Evolutionary conservation across 2,113 vertebrate species (phyloP).

Genomic region (Pseudorasbora parva): DNA sequence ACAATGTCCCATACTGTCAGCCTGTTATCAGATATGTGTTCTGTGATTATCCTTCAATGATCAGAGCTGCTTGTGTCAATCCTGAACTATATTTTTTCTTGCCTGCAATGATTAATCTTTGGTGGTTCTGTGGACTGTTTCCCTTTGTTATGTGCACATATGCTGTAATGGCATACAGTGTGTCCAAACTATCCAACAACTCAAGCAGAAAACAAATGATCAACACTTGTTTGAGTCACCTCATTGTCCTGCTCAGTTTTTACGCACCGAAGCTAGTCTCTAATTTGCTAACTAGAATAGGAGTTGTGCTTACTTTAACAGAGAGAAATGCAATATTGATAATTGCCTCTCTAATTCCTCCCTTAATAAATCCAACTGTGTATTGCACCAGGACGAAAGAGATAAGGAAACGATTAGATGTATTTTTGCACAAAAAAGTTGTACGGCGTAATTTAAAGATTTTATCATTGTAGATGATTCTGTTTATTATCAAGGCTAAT

Average conservation of each 20-base stretch:
- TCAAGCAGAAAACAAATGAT: constrained; percentile 34
- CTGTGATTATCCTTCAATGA: constrained; percentile 46
- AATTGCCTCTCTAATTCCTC: neutral
- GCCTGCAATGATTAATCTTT: neutral
- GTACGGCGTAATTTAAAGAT: neutral
- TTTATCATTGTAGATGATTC: neutral
- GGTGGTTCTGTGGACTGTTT: constrained; percentile 17
- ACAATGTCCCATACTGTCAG: constrained; percentile 51
- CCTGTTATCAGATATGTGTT: constrained; percentile 48
- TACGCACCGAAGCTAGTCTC: constrained; percentile 20
- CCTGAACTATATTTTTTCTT: constrained; percentile 23
- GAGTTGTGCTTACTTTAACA: constrained; percentile 30
- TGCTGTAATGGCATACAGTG: constrained; percentile 20
- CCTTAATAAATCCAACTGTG: constrained; percentile 45
- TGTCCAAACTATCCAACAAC: neutral
- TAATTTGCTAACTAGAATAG: constrained; percentile 29
- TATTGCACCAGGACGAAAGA: constrained; percentile 51
- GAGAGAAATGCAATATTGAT: constrained; percentile 38
- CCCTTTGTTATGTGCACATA: constrained; percentile 46
- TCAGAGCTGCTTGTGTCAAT: constrained; percentile 53
- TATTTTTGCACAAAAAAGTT: neutral
- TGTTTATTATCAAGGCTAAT: neutral
- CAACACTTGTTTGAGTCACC: constrained; percentile 40
- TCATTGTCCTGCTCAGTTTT: constrained; percentile 21
- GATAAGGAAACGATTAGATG: constrained; percentile 31